Base-by-base conservation (phyloP, 2,797 vertebrate species). In the Sebastes steindachneri region DNA sequence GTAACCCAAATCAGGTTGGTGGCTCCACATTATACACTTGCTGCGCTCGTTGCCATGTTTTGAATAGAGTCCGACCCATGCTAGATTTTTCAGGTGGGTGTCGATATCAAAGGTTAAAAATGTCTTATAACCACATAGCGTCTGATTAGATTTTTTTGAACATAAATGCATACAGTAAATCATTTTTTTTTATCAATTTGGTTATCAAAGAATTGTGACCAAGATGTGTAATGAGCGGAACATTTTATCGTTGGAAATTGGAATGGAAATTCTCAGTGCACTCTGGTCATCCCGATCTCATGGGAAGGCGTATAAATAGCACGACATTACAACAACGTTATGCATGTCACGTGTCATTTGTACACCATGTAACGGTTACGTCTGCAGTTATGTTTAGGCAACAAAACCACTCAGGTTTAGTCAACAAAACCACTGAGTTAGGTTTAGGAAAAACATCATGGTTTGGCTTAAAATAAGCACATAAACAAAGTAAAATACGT, bases 1-100 rank as follows among this genome's bases (percentile, higher is more conserved):
- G 0, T 76, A 0, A 15, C 57, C 35, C 78, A 76, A 0, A 86
- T 96, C 72, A 95, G 96, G 97, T 97, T 75, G 59, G 89, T 73
- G 31, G 51, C 57, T 6, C n/a, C 15, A 37, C 19, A 12, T 15
- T 58, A 9, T 23, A 6, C 58, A 4, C 2, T 4, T 28, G 9
- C 31, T 81, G 23, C 29, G 7, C 4, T 29, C 19, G 6, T 29
- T 62, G 33, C 12, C 2, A 31, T 11, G 23, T 26, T 54, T n/a
- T 33, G 9, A 45, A 57, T 28, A 57, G 1, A 37, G 14, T 2
- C 17, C 2, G 9, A 15, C 3, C 21, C 4, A 29, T 33, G 6
- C 14, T 73, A 14, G 11, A 29, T 73, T 23, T 37, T 17, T 31
- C 41, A 33, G 6, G 29, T 4, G 1, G 25, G 53, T 33, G 10